phyloP scores from a whole-genome alignment of 2,888 invertebrate genomes.

The Glaucopsyche alexis region DNA sequence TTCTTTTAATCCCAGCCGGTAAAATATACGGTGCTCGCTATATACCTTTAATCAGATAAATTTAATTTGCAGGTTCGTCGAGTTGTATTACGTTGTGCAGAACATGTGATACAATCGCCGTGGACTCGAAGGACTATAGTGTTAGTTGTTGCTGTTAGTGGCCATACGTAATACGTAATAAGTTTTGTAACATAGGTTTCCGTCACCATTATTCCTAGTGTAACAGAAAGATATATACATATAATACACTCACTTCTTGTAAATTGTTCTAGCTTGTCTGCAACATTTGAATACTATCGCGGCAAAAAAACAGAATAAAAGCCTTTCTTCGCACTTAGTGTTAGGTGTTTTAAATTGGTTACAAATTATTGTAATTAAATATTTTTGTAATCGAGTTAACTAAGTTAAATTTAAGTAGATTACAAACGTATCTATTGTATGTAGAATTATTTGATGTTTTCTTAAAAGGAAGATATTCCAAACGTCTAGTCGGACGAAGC shows the following conservation, averaged over 20 bases:
- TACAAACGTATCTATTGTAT: not conserved
- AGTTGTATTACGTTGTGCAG: slow-evolving; percentile 24
- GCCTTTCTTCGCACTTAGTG: not conserved
- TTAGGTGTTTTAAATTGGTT: not conserved
- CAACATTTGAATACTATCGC: not conserved
- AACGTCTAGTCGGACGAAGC: slow-evolving; percentile 22
- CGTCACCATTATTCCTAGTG: not conserved
- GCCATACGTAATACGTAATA: slow-evolving; percentile 1
- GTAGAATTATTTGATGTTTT: not conserved
- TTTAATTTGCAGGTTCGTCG: slow-evolving; percentile 16
- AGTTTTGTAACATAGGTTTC: not conserved
- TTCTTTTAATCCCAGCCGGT: too few species aligned
- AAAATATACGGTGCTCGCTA: too few species aligned
- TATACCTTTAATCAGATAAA: too few species aligned
- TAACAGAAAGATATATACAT: not conserved
- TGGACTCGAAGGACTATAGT: not conserved
- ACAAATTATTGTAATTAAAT: not conserved
- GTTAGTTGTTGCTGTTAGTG: not conserved
- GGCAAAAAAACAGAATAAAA: not conserved
- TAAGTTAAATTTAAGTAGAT: too few species aligned
- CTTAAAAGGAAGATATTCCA: not conserved
- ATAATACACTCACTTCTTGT: not conserved
- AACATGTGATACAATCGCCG: slow-evolving; percentile 21
- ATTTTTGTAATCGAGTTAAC: not conserved
- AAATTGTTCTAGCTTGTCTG: not conserved